Base-by-base conservation (phyloP, 2,797 vertebrate genomes). In the Megaceryle alcyon region DNA sequence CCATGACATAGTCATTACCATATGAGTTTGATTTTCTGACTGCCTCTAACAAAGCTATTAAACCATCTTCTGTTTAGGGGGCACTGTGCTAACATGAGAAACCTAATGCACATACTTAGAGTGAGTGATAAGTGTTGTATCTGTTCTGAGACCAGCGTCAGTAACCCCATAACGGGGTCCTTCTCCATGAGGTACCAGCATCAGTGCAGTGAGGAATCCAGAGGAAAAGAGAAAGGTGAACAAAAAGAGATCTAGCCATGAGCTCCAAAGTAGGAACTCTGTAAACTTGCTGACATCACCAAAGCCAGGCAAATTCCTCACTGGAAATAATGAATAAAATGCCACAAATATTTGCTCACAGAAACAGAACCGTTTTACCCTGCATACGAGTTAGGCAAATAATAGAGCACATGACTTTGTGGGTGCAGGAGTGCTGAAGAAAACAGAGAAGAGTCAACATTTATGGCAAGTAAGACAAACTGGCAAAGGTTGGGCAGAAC, bases 241-340 rank as follows among this genome's bases (percentile, higher is more conserved):
- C 16, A 75, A 19, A n/a, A 63, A 18, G 25, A 49, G 7, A 41
- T 68, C 19, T 48, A 59, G 13, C 25, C 4, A 1, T 18, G 43
- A 94, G 41, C 72, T 79, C 51, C 66, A 82, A 86, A 79, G 48
- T 46, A 86, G 48, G 20, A 88, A 19, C 70, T 31, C 66, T 15
- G 19, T 3, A 71, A 77, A 69, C 37, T 48, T 82, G 85, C 56
- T 94, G 86, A 31, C 79, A 91, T 75, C 88, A 82, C 3, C 11
- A 54, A 86, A 92, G 33, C 9, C 66, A 39, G 64, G 79, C 39
- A 61, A 96, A 88, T 96, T 96, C 93, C 86, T 92, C 90, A 77
- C 64, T 35, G 64, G 73, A 92, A 88, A 91, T 86, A 69, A 87
- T 82, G 79, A 93, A 93, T 94, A 86, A 96, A 95, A 96, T 96